These are phyloP conservation scores for Apamea crenata DNA, from an alignment of 2,888 invertebrate genomes.

Conservation along the genomic window DNA sequence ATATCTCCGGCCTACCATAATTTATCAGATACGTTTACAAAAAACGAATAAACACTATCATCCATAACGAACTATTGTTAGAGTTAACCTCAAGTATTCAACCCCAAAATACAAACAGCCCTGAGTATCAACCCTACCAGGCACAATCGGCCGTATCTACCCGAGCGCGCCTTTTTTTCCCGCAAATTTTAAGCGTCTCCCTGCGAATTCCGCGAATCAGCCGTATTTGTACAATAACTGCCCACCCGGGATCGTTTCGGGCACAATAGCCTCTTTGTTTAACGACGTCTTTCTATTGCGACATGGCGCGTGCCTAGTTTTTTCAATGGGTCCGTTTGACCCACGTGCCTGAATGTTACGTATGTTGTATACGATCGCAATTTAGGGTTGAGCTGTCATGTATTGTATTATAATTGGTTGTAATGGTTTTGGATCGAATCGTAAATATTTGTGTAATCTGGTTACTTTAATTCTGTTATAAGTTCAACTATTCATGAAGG, in stretches of 20 bases:
- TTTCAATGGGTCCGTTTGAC: conserved; percentile 80
- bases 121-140: conserved; percentile 79
- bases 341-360: conserved; percentile 70
- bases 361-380: conserved; percentile 64
- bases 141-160: conserved; percentile 75
- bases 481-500: not conserved
- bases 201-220: conserved; percentile 85
- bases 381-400: conserved; percentile 66
- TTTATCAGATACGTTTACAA: not conserved
- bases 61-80: conserved; percentile 60
- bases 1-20: not conserved
- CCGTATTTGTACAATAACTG: conserved; percentile 87
- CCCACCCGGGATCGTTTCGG: conserved; percentile 78
- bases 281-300: conserved; percentile 87
- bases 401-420: conserved; percentile 59
- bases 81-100: conserved; percentile 8
- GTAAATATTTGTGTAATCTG: conserved; percentile 16
- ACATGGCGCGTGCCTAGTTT: conserved; percentile 82
- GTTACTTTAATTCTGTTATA: conserved; percentile 12
- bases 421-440: conserved; percentile 36
- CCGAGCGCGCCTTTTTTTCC: conserved; percentile 82
- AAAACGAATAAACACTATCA: conserved; percentile 8
- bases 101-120: conserved; percentile 50
- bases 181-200: conserved; percentile 86
- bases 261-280: conserved; percentile 86